Conservation (phyloP, 1,140 invertebrate species). For the Dinothrombium tinctorium region DNA sequence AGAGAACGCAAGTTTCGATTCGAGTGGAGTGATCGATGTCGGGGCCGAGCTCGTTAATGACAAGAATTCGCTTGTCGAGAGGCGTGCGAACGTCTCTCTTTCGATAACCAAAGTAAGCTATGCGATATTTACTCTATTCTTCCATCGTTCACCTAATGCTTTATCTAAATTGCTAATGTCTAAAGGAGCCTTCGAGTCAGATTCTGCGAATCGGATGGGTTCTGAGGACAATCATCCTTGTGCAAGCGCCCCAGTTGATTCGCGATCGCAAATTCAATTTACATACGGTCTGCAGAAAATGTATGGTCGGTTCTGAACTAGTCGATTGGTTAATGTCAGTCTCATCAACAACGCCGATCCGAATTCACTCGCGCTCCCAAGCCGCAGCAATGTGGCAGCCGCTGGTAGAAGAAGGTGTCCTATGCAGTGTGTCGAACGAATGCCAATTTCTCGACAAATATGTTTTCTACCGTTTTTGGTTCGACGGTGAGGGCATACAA, state of each 20-base stretch:
- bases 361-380: constrained; percentile 35
- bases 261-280: constrained; percentile 31
- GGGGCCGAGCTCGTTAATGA: background rate
- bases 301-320: constrained; percentile 38
- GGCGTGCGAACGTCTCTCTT: background rate
- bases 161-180: background rate
- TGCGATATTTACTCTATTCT: background rate
- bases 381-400: constrained; percentile 61
- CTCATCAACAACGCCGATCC: constrained; percentile 14
- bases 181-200: constrained; percentile 30
- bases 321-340: constrained; percentile 42
- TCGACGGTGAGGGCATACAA: constrained; percentile 34
- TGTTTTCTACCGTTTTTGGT: constrained; percentile 51
- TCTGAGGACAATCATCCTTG: constrained; percentile 37
- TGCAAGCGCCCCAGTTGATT: constrained; percentile 34
- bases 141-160: background rate
- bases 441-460: constrained; percentile 34
- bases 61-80: background rate
- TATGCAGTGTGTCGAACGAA: constrained; percentile 25
- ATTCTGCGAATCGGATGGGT: constrained; percentile 41
- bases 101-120: too few relatives aligned
- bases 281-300: constrained; percentile 16
- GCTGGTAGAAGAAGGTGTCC: constrained; percentile 52
- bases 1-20: too few relatives aligned
- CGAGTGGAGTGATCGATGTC: too few relatives aligned